Conservation (phyloP, 2,888 invertebrate species). For the Vesta saturnalis region DNA sequence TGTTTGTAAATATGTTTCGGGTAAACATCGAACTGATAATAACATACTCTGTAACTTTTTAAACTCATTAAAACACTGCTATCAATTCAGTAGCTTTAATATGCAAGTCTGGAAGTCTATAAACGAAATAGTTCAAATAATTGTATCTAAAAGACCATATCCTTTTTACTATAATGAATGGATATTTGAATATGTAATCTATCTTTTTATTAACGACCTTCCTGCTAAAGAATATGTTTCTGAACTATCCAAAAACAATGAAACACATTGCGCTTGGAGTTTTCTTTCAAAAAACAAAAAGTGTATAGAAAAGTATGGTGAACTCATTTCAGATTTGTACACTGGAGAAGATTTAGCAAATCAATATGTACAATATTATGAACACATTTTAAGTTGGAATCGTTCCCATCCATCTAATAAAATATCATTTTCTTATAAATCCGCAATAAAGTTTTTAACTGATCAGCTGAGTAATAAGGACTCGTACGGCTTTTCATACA, state of each 20-base stretch:
- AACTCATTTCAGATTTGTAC: conserved; percentile 5
- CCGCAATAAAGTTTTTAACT: background rate
- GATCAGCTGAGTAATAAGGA: background rate
- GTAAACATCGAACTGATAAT: conserved; percentile 19
- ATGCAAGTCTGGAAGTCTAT: conserved; percentile 17
- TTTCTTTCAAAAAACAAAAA: no score
- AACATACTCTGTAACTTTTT: background rate
- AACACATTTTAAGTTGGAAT: conserved; percentile 14
- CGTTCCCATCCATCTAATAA: conserved; percentile 14
- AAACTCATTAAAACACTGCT: background rate
- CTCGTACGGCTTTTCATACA: background rate
- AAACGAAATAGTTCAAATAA: background rate
- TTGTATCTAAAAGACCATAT: background rate
- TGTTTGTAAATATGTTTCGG: conserved; percentile 21
- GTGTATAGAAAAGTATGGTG: background rate
- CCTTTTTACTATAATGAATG: conserved; percentile 3
- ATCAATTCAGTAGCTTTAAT: background rate
- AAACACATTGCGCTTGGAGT: no score
- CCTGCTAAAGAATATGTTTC: background rate
- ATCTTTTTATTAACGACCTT: conserved; percentile 3
- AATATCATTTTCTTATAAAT: background rate
- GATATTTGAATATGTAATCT: background rate
- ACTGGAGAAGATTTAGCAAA: background rate
- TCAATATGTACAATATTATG: background rate
- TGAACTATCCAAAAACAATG: background rate